These are phyloP conservation scores for Cephus spinipes DNA, from an alignment of 2,888 invertebrate genomes.

Conservation along the genomic window DNA sequence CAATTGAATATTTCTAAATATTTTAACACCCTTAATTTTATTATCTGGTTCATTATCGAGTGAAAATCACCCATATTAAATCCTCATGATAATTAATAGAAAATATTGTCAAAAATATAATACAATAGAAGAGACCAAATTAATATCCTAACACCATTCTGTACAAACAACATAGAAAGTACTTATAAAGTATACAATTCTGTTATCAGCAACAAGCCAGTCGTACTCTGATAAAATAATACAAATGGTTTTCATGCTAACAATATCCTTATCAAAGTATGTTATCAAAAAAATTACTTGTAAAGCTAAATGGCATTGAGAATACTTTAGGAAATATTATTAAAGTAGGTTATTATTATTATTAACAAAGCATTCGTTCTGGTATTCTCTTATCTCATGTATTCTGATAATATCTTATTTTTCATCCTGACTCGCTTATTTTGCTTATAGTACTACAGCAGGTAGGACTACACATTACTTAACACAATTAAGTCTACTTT, in stretches of 20 bases:
- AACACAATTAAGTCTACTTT: constrained; percentile 21
- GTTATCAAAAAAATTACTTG: neutral
- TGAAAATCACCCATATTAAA: neutral
- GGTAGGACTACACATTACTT: neutral
- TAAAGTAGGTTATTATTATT: neutral
- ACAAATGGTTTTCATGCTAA: neutral
- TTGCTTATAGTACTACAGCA: neutral
- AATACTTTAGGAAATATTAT: neutral
- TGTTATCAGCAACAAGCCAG: neutral
- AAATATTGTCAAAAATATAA: neutral
- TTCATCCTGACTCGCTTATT: neutral
- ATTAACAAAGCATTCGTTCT: neutral
- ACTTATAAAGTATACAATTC: neutral
- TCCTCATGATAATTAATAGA: neutral
- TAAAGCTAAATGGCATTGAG: neutral
- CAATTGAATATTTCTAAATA: neutral
- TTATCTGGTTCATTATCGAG: neutral
- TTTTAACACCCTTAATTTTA: too few relatives aligned
- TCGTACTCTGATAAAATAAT: neutral
- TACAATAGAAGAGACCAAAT: neutral
- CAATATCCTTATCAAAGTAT: neutral
- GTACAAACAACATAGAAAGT: neutral
- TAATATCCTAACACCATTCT: neutral
- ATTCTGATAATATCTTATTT: neutral
- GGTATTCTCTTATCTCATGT: neutral